Evolutionary conservation across 2,888 invertebrate species (phyloP).

Genomic region (Strigamia crassipes): DNA sequence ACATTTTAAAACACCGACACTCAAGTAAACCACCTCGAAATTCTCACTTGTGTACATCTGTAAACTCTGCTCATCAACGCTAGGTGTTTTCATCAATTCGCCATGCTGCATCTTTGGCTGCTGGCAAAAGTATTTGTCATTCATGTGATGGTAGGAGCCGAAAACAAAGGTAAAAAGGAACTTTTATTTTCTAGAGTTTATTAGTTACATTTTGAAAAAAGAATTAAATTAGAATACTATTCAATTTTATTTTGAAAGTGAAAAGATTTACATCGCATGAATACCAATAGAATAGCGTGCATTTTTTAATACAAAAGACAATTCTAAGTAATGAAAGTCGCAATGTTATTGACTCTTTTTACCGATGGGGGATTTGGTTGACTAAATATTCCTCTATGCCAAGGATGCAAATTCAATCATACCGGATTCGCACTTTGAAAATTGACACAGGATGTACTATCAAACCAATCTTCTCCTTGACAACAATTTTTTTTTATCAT

Average conservation of each 20-base stretch:
- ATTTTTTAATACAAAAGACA: background rate
- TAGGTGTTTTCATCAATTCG: background rate
- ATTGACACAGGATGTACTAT: conserved; percentile 10
- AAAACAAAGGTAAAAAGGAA: background rate
- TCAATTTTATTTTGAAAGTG: background rate
- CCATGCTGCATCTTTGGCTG: conserved; percentile 37
- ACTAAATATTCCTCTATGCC: background rate
- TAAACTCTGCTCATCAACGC: background rate
- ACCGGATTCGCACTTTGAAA: conserved; percentile 25
- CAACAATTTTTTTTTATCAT: background rate
- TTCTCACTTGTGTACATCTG: background rate
- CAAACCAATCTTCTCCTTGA: background rate
- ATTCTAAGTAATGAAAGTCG: conserved; percentile 1
- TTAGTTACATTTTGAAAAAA: background rate
- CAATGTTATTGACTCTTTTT: conserved; percentile 18
- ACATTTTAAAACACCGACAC: background rate
- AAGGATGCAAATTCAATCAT: conserved; percentile 35
- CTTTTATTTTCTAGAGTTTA: background rate
- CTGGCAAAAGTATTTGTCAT: background rate
- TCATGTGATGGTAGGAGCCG: background rate
- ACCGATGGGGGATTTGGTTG: background rate
- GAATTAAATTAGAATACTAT: background rate
- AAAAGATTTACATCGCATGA: background rate
- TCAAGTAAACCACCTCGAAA: background rate
- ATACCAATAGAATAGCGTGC: background rate